Percentiles rank a stretch among this genome's conserved stretches.
These are phyloP conservation scores for Narcine bancroftii DNA, from an alignment of 2,113 vertebrate species.

Conservation along the genomic window DNA sequence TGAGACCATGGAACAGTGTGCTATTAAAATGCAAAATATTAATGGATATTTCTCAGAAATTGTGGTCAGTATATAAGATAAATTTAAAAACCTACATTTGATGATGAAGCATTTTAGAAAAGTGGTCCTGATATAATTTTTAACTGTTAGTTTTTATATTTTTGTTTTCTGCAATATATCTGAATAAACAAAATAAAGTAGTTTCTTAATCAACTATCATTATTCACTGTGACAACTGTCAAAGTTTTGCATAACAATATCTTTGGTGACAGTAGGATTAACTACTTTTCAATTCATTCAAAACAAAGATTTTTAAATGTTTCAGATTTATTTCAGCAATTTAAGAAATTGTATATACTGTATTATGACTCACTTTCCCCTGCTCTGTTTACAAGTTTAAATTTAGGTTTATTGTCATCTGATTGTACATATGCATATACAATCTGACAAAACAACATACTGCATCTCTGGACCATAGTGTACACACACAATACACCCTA, in stretches of 20 bases:
- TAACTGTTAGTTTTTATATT: background rate
- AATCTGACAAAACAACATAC: no score
- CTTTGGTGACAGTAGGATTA: background rate
- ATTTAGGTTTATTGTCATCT: no score
- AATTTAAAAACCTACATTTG: background rate
- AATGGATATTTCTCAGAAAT: slow-evolving; percentile 67
- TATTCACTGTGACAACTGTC: background rate
- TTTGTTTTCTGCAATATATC: background rate
- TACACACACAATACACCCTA: no score
- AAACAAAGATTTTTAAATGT: no score
- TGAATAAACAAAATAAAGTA: background rate
- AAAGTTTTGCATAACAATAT: background rate
- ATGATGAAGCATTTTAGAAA: background rate
- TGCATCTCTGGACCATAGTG: no score
- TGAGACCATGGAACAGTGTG: slow-evolving; percentile 50
- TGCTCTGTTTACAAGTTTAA: background rate
- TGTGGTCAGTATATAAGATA: background rate
- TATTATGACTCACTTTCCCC: background rate
- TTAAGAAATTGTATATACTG: background rate
- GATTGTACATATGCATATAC: no score
- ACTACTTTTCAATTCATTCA: background rate
- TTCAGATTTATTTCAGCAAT: background rate
- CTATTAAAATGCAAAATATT: slow-evolving; percentile 57
- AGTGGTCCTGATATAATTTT: background rate
- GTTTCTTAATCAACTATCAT: background rate